These are phyloP conservation scores for Penaeus monodon DNA, from an alignment of 2,888 invertebrate species.

Conservation along the genomic window DNA sequence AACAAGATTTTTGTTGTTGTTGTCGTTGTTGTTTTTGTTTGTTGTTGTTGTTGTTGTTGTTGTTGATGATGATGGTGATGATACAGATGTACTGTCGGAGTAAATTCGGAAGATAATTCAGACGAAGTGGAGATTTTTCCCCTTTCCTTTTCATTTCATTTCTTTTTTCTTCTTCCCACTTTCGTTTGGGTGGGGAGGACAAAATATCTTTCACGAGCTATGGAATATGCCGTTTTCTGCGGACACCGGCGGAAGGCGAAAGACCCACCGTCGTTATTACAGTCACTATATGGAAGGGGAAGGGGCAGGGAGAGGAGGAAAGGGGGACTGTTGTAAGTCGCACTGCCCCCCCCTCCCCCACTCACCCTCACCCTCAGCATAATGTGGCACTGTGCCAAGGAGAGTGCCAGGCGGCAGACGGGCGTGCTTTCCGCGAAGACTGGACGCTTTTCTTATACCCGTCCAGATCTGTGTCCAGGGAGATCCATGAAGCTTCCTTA, in stretches of 20 bases:
- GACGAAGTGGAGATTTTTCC: neutral
- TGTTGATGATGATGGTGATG: too few species aligned
- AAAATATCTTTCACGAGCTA: neutral
- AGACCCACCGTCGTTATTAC: neutral
- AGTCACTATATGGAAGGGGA: neutral
- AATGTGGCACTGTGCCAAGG: neutral
- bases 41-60: too few species aligned
- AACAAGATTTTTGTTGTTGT: too few species aligned
- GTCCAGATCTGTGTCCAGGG: too few species aligned
- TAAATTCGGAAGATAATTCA: too few species aligned
- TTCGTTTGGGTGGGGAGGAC: neutral
- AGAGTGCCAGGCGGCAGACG: too few species aligned
- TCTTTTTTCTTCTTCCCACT: too few species aligned
- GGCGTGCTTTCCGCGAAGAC: too few species aligned
- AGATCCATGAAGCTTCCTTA: too few species aligned
- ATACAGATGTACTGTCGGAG: too few species aligned
- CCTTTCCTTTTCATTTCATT: neutral
- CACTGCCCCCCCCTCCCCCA: neutral
- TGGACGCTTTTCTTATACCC: too few species aligned
- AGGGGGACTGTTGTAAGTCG: neutral
- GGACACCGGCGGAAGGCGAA: neutral
- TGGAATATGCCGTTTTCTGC: neutral
- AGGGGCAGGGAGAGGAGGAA: neutral
- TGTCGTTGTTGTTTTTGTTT: too few species aligned
- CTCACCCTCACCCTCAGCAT: neutral